These are phyloP conservation scores for Oreochromis aureus DNA, from an alignment of 2,113 vertebrate genomes.

Conservation along the genomic window DNA sequence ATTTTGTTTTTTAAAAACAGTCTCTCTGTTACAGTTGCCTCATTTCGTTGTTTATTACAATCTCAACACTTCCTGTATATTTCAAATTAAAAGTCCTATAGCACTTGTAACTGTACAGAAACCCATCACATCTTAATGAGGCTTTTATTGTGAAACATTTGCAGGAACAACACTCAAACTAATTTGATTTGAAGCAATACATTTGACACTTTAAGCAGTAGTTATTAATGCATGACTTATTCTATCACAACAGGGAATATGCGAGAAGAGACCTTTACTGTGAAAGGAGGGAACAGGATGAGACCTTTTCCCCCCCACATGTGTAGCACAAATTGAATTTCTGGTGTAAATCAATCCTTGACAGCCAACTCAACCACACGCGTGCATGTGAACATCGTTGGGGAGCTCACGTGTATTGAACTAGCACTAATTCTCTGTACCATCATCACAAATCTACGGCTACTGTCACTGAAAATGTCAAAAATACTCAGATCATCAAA, in stretches of 20 bases:
- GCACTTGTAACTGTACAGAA: not conserved
- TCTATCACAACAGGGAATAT: not conserved
- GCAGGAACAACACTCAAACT: not conserved
- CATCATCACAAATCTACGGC: not conserved
- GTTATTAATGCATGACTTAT: not conserved
- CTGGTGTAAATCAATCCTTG: too few species aligned
- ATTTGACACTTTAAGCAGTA: not conserved
- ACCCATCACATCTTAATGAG: not conserved
- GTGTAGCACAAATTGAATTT: not conserved
- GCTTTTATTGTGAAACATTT: not conserved
- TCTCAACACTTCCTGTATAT: not conserved
- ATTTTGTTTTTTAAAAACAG: not conserved
- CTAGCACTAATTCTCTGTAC: not conserved
- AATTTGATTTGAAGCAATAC: not conserved
- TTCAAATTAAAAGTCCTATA: not conserved
- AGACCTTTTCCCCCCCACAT: not conserved
- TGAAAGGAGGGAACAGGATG: not conserved
- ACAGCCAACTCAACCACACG: not conserved
- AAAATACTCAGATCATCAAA: not conserved
- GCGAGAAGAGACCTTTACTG: not conserved
- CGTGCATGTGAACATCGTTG: not conserved
- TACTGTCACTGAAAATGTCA: not conserved
- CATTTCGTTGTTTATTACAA: not conserved
- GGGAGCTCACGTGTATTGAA: not conserved
- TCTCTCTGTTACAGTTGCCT: not conserved